Conservation (phyloP, 2,888 invertebrate species). For the Parnassius orleans region DNA sequence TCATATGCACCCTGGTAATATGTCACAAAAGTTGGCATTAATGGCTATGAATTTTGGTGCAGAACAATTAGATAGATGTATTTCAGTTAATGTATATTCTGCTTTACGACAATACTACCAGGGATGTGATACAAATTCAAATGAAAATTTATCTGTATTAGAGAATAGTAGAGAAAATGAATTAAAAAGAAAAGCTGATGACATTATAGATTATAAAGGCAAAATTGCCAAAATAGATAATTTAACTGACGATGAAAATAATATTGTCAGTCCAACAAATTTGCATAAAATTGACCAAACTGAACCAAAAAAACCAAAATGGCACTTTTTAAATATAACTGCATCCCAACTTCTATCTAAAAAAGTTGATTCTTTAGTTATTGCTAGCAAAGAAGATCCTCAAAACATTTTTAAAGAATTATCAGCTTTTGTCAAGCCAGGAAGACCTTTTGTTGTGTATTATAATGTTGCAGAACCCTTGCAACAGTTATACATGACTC, state of each 20-base stretch:
- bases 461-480: conserved; percentile 90
- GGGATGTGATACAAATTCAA: conserved; percentile 64
- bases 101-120: conserved; percentile 86
- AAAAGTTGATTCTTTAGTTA: conserved; percentile 87
- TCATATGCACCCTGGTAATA: conserved; percentile 90
- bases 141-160: conserved; percentile 37
- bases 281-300: conserved; percentile 28
- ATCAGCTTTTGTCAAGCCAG: conserved; percentile 88
- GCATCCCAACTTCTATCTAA: conserved; percentile 82
- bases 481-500: conserved; percentile 88
- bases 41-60: conserved; percentile 89
- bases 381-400: conserved; percentile 94
- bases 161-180: conserved; percentile 44
- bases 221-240: conserved; percentile 54
- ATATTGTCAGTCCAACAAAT: conserved; percentile 25
- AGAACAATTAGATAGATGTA: conserved; percentile 85
- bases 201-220: conserved; percentile 38
- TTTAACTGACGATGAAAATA: conserved; percentile 26
- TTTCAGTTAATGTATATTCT: conserved; percentile 89
- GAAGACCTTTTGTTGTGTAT: conserved; percentile 93
- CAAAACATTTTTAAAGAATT: conserved; percentile 87
- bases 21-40: conserved; percentile 88
- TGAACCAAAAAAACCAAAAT: conserved; percentile 80
- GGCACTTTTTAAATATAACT: conserved; percentile 85
- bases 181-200: conserved; percentile 52